Base-by-base conservation (phyloP, 1,140 invertebrate genomes). In the Penaeus vannamei region DNA sequence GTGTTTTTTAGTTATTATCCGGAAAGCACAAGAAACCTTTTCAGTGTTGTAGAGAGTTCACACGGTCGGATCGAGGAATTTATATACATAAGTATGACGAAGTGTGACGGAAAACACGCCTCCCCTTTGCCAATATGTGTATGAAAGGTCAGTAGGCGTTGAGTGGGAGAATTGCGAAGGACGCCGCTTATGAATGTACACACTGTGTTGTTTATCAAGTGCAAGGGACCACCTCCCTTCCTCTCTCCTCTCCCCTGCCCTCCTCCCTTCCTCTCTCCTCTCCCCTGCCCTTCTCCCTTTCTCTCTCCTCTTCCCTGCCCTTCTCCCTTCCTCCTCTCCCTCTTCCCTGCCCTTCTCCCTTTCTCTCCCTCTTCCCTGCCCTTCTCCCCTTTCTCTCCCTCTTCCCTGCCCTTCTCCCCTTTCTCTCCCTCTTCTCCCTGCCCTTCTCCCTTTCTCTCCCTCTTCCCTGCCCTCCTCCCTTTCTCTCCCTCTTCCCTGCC, bases 11-110 rank as follows among this genome's bases (percentile, higher is more conserved):
- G 5, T 36, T 36, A 36, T 36, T 36, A 36, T 36, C 36, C 5
- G 1, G 36, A 36, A 2, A 36, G 36, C 36, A 36, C 36, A 2
- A 36, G 36, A 5, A 36, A 36, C 36, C 1, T 36, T 36, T 36
- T 36, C 1, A 36, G 36, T 60, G 1, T 60, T 23, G 26, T 42
- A 19, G 32, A 8, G 3, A 42, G 29, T n/a, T 3, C 22, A 53
- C 23, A 60, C 22, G 29, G 22, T 32, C 7, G 80, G 12, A 60
- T 17, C 22, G 17, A 20, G 29, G 2, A n/a, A 19, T 61, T 20
- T 64, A 7, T 83, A 64, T 83, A 61, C 61, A 64, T 83, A 83
- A 60, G 62, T 64, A 64, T 83, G 42, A 5, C 36, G 36, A 36
- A 36, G 36, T 36, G 36, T 36, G 36, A 36, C 36, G 5, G 46